Evolutionary conservation across 2,797 vertebrate species (phyloP), one percentile per base, ranked within the genome.

Genomic region (Hozukius guyotensis): DNA sequence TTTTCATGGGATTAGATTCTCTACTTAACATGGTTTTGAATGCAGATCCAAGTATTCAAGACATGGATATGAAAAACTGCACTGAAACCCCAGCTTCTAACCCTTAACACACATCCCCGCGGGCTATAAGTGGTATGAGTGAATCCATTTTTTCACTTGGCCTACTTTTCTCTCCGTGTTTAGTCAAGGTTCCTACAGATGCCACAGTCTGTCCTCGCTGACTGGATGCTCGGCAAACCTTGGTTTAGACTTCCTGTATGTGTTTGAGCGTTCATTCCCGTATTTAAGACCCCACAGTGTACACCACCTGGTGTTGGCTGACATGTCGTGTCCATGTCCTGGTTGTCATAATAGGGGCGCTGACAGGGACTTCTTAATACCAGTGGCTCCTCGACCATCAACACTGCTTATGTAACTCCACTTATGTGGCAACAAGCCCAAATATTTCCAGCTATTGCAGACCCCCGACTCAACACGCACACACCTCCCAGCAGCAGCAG

Each of bases 391-490:
- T 89, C 77, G 73, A 90, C 87, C 86, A 73, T 89, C 91, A 92
- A 89, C 90, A 84, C 74, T 31, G 75, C 86, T 95, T 95, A 95
- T 92, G 88, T 92, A 95, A 95, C 84, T 80, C 71, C 57, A 82
- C 82, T 84, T 82, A 79, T 81, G 72, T 90, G 90, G 89, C 92
- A 85, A 74, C 13, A 14, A 70, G 91, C 89, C 91, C 84, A 82
- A 83, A 70, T 90, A 84, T 87, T 89, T 92, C 78, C 88, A 18
- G 65, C 68, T 77, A 22, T 55, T 75, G 77, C 75, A 77, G 84
- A 88, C 86, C 88, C 86, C 74, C 80, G 31, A 80, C 74, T 83
- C 65, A 63, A 67, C 70, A 61, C 80, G 59, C 60, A 77, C 59
- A 76, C 52, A 89, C 77, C 67, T 80, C 64, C 24, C 31, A 34